Percentiles rank a stretch among this genome's conserved stretches.
Evolutionary conservation across 2,113 vertebrate species (phyloP).

Genomic region (Rhagologus leucostigma): DNA sequence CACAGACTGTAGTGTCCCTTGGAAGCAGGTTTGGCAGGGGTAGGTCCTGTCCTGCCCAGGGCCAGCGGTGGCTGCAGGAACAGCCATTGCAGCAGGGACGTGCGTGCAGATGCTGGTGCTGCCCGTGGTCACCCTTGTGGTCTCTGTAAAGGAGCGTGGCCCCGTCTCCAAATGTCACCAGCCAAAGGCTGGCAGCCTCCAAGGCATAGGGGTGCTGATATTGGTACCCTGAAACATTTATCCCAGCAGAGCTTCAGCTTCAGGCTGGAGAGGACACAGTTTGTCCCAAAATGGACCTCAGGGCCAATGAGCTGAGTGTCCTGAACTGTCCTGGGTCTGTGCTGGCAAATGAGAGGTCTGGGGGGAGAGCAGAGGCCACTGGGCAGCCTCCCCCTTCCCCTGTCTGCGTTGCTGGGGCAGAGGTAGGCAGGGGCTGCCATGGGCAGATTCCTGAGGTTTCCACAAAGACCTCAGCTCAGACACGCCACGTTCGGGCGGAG

Average conservation of each 20-base stretch:
- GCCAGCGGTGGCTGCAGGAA: not conserved
- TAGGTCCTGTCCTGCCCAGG: not conserved
- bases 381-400: not conserved
- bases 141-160: rapidly evolving
- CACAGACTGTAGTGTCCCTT: not conserved
- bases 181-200: not conserved
- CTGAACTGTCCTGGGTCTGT: not conserved
- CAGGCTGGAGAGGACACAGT: not conserved
- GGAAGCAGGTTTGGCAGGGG: not conserved
- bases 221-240: not conserved
- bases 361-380: not conserved
- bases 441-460: not conserved
- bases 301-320: not conserved
- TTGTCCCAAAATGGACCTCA: not conserved
- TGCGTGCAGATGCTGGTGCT: not conserved
- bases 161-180: not conserved
- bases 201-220: not conserved
- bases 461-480: not conserved
- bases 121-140: not conserved
- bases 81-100: rapidly evolving
- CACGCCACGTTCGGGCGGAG: rapidly evolving
- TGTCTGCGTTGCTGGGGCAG: not conserved
- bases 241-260: not conserved
- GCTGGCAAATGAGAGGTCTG: not conserved
- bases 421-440: not conserved